A percentile compares a stretch with the other conserved stretches of the same genome.
Evolutionary conservation across 2,888 invertebrate species (phyloP).

Genomic region (Aphidoletes aphidimyza): DNA sequence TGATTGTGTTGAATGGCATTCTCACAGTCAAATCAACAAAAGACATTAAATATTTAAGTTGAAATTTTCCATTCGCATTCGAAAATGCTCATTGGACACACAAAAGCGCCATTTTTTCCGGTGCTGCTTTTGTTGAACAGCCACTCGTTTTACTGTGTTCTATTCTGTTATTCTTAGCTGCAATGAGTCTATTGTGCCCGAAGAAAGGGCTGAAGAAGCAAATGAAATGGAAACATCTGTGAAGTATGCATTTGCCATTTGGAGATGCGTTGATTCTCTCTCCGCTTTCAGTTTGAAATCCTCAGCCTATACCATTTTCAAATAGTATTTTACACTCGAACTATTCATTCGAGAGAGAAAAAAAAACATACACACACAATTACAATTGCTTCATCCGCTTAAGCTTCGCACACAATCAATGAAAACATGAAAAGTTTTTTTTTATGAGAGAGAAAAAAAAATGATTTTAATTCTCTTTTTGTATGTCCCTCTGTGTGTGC

Average conservation of each 20-base stretch:
- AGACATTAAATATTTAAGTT: conserved; percentile 7
- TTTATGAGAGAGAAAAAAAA: no score
- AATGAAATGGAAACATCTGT: conserved; percentile 24
- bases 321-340: neutral
- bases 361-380: neutral
- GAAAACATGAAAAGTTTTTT: neutral
- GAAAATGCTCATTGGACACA: neutral
- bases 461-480: neutral
- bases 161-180: conserved; percentile 12
- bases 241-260: neutral
- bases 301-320: neutral
- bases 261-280: neutral
- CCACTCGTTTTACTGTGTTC: conserved; percentile 4
- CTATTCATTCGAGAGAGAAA: neutral
- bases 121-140: neutral
- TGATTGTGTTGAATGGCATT: conserved; percentile 13
- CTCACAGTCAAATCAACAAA: conserved; percentile 28
- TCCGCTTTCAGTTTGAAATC: neutral
- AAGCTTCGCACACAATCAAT: conserved; percentile 32
- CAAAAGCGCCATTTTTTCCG: neutral
- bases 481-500: neutral
- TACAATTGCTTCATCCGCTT: conserved; percentile 27
- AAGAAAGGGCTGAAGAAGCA: neutral
- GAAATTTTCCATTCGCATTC: neutral
- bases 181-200: neutral